Percentiles rank a stretch among this genome's conserved stretches.
These are phyloP conservation scores for Adelphocoris suturalis DNA, from an alignment of 2,888 invertebrate genomes.

Conservation along the genomic window DNA sequence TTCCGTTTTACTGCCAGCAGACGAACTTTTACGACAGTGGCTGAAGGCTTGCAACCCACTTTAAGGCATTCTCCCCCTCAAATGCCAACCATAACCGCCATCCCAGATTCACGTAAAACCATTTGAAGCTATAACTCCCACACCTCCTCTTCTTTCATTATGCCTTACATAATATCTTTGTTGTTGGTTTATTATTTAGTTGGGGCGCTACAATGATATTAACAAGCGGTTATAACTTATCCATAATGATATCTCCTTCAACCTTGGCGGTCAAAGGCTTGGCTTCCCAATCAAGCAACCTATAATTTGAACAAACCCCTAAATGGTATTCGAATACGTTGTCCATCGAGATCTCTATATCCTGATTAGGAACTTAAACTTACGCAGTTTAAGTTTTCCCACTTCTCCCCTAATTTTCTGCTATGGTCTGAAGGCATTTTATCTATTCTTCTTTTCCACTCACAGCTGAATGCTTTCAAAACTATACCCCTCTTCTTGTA, in stretches of 20 bases:
- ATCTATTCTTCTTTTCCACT: too few relatives aligned
- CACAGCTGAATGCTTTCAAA: too few relatives aligned
- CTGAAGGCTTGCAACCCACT: slow-evolving; percentile 65
- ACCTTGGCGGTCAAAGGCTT: background rate
- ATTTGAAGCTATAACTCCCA: slow-evolving; percentile 49
- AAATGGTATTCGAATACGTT: too few relatives aligned
- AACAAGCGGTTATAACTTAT: background rate
- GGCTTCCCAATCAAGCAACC: too few relatives aligned
- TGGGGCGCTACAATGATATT: background rate
- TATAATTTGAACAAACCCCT: too few relatives aligned
- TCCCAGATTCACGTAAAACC: slow-evolving; percentile 57
- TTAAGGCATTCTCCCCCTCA: slow-evolving; percentile 50
- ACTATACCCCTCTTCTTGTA: too few relatives aligned
- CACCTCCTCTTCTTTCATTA: slow-evolving; percentile 44
- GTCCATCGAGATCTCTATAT: too few relatives aligned
- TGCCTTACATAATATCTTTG: slow-evolving; percentile 32
- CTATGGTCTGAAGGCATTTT: too few relatives aligned
- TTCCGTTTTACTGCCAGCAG: slow-evolving; percentile 66
- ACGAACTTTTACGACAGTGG: slow-evolving; percentile 64
- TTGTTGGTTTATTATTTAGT: slow-evolving; percentile 26
- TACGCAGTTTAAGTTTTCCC: too few relatives aligned
- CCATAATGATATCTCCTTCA: background rate
- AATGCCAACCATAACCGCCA: slow-evolving; percentile 56
- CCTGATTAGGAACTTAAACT: too few relatives aligned
- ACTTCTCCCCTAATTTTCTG: too few relatives aligned